Base-by-base conservation (phyloP, 2,113 vertebrate species). In the Indicator indicator region DNA sequence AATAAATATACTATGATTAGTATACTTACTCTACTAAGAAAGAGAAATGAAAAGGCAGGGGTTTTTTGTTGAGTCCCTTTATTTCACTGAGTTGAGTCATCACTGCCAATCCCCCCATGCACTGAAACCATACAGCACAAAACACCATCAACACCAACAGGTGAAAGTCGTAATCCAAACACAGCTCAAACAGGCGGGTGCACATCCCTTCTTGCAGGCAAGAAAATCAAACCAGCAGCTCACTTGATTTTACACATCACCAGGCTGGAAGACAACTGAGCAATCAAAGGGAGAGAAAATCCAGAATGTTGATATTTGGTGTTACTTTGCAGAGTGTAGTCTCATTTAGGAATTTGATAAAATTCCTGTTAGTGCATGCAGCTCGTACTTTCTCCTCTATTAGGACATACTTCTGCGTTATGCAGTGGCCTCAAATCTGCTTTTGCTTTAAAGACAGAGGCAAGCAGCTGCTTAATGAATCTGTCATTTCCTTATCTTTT, bases 381-480 rank as follows among this genome's bases (percentile, higher is more conserved):
- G 23, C 62, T 93, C 62, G 20, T 71, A 10, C 55, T 92, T 95
- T 87, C 68, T 92, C 48, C 46, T 89, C 52, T 81, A 54, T 88
- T 88, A 90, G 83, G 65, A 54, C 13, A 38, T 50, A 68, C 91
- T 90, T 90, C 82, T 86, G 38, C 62, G 54, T 81, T 95, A 81
- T 36, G 55, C 88, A 96, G 83, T 91, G 93, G 65, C 86, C 95
- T 94, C 69, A 95, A 94, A 83, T 55, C n/a, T 77, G 54, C 36
- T 93, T 93, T 69, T 86, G 9, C 69, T 91, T 96, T 94, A 81
- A 95, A 91, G 95, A 83, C 84, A 94, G 84, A 85, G 88, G 75
- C 68, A 97, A 95, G 89, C 95, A 95, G 89, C n/a, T 95, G 91
- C 73, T 95, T 97, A 96, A 95, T 92, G 92, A 94, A 93, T 78